Conservation (phyloP, 1,140 invertebrate genomes). For the Lasioglossum baleicum region DNA sequence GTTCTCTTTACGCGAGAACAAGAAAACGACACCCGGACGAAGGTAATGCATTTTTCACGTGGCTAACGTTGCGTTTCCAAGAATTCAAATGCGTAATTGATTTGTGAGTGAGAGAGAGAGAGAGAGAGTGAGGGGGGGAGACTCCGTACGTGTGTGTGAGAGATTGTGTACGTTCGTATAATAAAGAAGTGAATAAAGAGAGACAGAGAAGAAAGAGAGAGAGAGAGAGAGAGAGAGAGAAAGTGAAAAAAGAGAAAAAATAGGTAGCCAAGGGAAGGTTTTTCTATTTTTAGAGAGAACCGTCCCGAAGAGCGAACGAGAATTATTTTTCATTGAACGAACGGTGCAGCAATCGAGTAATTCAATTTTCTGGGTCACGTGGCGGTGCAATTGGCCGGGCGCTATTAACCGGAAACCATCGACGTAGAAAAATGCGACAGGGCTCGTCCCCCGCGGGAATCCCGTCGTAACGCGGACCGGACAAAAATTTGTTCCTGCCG, state of each 20-base stretch:
- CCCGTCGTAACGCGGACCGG: neutral
- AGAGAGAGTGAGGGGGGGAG: neutral
- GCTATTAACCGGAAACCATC: neutral
- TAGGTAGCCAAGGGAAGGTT: neutral
- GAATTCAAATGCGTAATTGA: conserved; percentile 14
- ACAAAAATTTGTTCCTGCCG: neutral
- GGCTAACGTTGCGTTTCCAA: conserved; percentile 2
- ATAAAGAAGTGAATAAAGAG: too few species aligned
- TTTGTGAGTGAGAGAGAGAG: neutral
- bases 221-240: neutral
- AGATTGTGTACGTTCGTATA: too few species aligned
- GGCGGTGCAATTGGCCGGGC: neutral
- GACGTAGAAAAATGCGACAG: neutral
- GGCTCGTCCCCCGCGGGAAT: too few species aligned
- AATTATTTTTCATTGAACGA: neutral
- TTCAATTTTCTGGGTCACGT: conserved; percentile 20
- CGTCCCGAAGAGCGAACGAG: neutral
- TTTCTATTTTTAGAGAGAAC: neutral
- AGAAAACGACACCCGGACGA: conserved; percentile 7
- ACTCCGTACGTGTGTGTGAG: too few species aligned
- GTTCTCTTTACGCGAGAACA: neutral
- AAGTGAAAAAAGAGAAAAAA: neutral
- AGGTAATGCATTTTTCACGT: conserved; percentile 36
- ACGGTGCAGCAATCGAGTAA: neutral
- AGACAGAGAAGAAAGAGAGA: too few species aligned